Base-by-base conservation (phyloP, 2,888 invertebrate genomes). In the Psococerastis gibbosa region DNA sequence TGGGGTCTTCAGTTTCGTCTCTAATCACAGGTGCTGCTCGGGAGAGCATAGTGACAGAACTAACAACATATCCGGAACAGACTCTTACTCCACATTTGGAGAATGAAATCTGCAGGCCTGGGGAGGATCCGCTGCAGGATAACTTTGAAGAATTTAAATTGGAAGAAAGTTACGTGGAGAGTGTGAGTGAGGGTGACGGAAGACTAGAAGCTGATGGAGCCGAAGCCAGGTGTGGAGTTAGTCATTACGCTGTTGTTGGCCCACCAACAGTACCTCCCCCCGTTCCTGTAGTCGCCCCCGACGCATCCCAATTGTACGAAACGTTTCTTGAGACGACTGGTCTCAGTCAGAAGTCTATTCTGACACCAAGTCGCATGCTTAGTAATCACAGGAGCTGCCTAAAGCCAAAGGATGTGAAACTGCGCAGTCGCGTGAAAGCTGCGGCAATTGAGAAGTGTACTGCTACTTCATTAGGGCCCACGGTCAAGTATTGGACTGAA, bases 121-220 rank as follows among this genome's bases (percentile, higher is more conserved):
- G n/a, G n/a, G n/a, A n/a, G n/a, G n/a, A n/a, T n/a, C 27, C 11
- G 6, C 18, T 46, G 8, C 71, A 76, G 48, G 77, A 79, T 57
- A 79, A 79, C 60, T 81, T 81, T 55, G 81, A 81, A 56, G 81
- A 81, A 56, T 81, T 81, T 57, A 78, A 78, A 56, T 66, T 81
- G 52, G 80, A 80, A 55, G 79, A 80, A 44, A 72, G 71, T 58
- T 78, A 79, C 57, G 69, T 70, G 47, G 51, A 52, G 22, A 41
- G 43, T 16, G 42, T 43, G 38, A 49, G 42, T 43, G 48, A 49
- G 11, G 49, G 46, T 8, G 50, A 45, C 20, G 48, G 43, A 46
- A 51, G 59, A 20, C 53, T 54, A 1, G 59, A 60, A 15, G 58
- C 56, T 20, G 58, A 60, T 44, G 58, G 60, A 3, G 59, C 60